Evolutionary conservation across 92 coral and sea anemone genomes (phyloP).

Genomic region (Pocillopora grandis): DNA sequence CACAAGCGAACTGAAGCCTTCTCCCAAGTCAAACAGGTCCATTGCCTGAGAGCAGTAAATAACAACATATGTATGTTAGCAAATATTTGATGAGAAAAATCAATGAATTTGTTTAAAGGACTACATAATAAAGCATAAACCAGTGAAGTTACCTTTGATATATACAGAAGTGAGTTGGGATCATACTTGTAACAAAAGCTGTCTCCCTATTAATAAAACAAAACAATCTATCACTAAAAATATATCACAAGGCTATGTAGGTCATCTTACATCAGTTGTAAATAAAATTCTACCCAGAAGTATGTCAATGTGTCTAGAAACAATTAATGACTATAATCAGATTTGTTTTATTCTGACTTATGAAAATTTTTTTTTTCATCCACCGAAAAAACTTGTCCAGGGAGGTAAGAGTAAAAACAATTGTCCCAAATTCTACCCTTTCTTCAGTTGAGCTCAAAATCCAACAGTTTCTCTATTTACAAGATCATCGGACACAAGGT

Average conservation of each 20-base stretch:
- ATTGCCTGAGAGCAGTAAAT: conserved; percentile 65
- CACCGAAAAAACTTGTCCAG: no score
- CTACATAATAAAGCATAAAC: not conserved
- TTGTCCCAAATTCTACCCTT: no score
- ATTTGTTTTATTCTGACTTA: no score
- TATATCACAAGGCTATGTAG: not conserved
- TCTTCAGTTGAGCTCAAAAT: no score
- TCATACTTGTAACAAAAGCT: conserved; percentile 93
- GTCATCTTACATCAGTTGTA: not conserved
- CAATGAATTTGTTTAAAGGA: not conserved
- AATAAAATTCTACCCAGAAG: no score
- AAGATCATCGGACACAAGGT: no score
- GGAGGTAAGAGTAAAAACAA: no score
- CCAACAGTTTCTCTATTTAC: no score
- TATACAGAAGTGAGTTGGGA: conserved; percentile 89
- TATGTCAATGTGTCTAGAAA: no score
- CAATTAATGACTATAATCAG: no score
- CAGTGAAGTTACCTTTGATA: conserved; percentile 73
- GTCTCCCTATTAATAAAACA: conserved; percentile 76
- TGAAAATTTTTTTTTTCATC: no score
- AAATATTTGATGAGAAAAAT: not conserved
- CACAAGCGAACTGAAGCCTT: conserved; percentile 76
- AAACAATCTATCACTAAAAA: not conserved
- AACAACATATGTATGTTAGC: not conserved
- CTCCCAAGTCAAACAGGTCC: conserved; percentile 97